Evolutionary conservation across 2,797 vertebrate species (phyloP).

Genomic region (Anableps anableps): DNA sequence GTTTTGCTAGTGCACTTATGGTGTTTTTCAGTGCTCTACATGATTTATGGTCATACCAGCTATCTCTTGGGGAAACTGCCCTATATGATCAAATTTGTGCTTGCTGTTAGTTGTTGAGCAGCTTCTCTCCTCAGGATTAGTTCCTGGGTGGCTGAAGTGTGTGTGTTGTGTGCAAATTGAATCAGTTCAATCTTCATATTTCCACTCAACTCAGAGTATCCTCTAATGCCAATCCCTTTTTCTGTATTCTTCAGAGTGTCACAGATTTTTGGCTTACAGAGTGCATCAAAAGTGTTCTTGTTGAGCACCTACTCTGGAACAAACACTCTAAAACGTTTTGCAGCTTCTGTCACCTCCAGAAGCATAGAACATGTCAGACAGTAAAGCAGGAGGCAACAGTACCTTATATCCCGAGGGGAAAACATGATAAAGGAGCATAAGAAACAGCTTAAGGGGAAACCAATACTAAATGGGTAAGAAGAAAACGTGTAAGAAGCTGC

Average conservation of each 20-base stretch:
- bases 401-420: neutral
- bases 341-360: conserved; percentile 9
- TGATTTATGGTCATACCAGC: conserved; percentile 47
- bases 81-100: conserved; percentile 48
- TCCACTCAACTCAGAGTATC: conserved; percentile 41
- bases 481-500: no score
- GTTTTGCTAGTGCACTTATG: conserved; percentile 31
- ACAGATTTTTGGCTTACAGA: conserved; percentile 38
- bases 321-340: conserved; percentile 8
- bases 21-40: conserved; percentile 4
- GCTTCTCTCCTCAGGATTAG: conserved; percentile 33
- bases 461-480: neutral
- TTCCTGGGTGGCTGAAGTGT: conserved; percentile 18
- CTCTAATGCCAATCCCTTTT: conserved; percentile 30
- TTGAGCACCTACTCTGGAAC: conserved; percentile 28
- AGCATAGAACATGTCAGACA: conserved; percentile 6
- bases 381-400: neutral
- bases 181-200: conserved; percentile 48
- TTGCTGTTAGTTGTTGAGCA: conserved; percentile 27
- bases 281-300: conserved; percentile 12
- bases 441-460: neutral
- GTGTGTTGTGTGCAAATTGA: conserved; percentile 38
- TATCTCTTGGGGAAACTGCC: conserved; percentile 34
- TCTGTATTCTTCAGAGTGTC: conserved; percentile 30
- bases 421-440: neutral